These are phyloP conservation scores for Orthosia gothica DNA, from an alignment of 2,888 invertebrate species.

Conservation along the genomic window DNA sequence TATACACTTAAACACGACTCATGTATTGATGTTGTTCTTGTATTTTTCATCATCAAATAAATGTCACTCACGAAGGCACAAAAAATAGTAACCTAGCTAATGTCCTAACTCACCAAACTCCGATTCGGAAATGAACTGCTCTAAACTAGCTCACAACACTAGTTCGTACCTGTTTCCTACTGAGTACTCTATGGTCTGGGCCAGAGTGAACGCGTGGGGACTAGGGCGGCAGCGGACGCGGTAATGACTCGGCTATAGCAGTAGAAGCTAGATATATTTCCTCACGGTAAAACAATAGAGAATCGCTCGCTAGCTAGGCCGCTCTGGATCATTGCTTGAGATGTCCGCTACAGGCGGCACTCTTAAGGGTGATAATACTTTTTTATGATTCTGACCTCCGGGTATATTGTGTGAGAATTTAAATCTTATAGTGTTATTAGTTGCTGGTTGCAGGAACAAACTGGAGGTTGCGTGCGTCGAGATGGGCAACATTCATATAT, in stretches of 20 bases:
- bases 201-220: background rate
- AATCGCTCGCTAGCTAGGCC: background rate
- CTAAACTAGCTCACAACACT: conserved; percentile 8
- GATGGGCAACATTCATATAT: too few relatives aligned
- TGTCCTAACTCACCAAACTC: conserved; percentile 3
- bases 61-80: background rate
- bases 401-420: too few relatives aligned
- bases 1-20: too few relatives aligned
- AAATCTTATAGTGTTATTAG: too few relatives aligned
- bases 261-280: background rate
- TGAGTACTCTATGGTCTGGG: background rate
- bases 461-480: too few relatives aligned
- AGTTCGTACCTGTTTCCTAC: background rate
- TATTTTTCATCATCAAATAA: background rate
- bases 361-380: too few relatives aligned
- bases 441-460: too few relatives aligned
- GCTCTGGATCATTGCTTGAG: too few relatives aligned
- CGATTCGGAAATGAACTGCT: conserved; percentile 7
- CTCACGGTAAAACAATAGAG: background rate
- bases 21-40: too few relatives aligned
- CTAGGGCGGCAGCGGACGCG: background rate
- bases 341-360: too few relatives aligned
- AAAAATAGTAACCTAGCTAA: conserved; percentile 6
- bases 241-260: background rate
- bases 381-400: too few relatives aligned